These are phyloP conservation scores for Lydus trimaculatus DNA, from an alignment of 2,888 invertebrate species.

Conservation along the genomic window DNA sequence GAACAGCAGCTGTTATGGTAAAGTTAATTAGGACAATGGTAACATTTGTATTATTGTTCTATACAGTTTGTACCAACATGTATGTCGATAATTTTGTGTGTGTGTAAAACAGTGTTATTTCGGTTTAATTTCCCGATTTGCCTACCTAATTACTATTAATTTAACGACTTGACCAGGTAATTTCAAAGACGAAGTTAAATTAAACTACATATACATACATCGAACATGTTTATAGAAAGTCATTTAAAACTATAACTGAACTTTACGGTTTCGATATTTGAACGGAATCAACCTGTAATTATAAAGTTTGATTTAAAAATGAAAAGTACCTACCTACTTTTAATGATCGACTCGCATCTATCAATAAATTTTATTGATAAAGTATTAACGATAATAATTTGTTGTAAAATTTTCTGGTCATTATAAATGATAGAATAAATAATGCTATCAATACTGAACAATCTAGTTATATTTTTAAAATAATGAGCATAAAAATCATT, in stretches of 20 bases:
- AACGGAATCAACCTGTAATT: background rate
- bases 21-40: background rate
- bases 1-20: background rate
- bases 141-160: constrained; percentile 31
- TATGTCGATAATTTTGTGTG: background rate
- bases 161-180: constrained; percentile 29
- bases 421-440: no score
- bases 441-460: no score
- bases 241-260: background rate
- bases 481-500: no score
- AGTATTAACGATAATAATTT: no score
- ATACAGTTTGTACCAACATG: background rate
- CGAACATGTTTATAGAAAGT: background rate
- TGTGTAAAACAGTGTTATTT: constrained; percentile 25
- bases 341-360: no score
- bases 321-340: no score
- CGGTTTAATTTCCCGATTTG: constrained; percentile 14
- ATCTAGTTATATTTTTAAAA: no score
- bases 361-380: no score
- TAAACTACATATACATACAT: background rate
- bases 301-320: no score
- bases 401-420: no score
- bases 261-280: background rate
- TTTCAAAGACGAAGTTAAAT: constrained; percentile 12
- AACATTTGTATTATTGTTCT: background rate